Evolutionary conservation across 2,888 invertebrate genomes (phyloP), one percentile per base, ranked within the genome.

Genomic region (Aplocera efformata): DNA sequence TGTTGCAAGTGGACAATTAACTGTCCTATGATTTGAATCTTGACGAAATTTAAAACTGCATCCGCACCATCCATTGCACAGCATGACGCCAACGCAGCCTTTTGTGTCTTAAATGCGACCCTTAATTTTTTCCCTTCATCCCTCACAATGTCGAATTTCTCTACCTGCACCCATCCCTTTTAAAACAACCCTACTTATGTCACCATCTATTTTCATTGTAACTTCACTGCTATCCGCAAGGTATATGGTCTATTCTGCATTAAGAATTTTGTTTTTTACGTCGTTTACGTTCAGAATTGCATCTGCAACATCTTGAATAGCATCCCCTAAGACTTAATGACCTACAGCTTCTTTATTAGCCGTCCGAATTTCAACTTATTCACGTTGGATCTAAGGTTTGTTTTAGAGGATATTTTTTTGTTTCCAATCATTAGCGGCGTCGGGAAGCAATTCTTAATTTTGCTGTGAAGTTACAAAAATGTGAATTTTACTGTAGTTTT

Each of bases 131-230:
- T 85, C 77, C 67, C 36, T 67, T 70, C 80, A 81, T 81, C 88
- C 88, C 84, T 83, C 72, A 75, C 73, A 83, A 79, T 75, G 84
- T 86, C 74, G 72, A 83, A 85, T 85, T 85, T 84, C 82, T 82
- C 71, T 88, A 88, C 88, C 88, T 88, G 88, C 80, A n/a, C 63
- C 54, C 46, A 62, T 64, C 62, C 66, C 67, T 58, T 64, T 51
- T 45, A 7, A 13, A 32, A 22, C 4, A 25, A 11, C 20, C 8
- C 7, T 23, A 47, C 57, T 1, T 58, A 78, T 42, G 44, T 59
- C 53, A 32, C 9, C 10, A 9, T 28, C 6, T 0, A 0, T 3
- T 7, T 1, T 5, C 24, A 43, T 36, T 32, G 20, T 0, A 74
- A 56, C 10, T 40, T 66, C 46, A 56, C 53, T 66, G 51, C 56